Conservation (phyloP, 2,797 vertebrate genomes). For the Lates japonicus region DNA sequence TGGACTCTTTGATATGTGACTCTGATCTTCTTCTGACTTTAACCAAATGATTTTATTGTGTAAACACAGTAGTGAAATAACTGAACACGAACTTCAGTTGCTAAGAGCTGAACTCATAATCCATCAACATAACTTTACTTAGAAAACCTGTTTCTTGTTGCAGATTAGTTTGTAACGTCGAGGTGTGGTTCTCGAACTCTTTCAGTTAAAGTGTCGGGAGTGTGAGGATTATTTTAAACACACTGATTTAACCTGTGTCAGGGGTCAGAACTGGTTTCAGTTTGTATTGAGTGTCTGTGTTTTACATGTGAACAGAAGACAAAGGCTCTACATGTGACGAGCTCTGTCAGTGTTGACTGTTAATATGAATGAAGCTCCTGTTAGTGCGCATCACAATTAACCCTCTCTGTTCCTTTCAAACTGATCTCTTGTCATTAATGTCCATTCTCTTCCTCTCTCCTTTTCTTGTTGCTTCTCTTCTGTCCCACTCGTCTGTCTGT, state of each 20-base stretch:
- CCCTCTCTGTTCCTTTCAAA: constrained; percentile 24
- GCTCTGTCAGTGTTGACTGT: constrained; percentile 15
- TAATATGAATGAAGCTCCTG: constrained; percentile 43
- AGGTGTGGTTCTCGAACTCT: too few relatives aligned
- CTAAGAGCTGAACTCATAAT: too few relatives aligned
- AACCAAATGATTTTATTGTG: too few relatives aligned
- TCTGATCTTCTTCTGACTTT: too few relatives aligned
- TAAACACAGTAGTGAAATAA: too few relatives aligned
- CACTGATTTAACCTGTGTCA: background rate
- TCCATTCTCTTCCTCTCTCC: constrained; percentile 12
- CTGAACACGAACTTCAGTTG: too few relatives aligned
- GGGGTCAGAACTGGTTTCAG: background rate
- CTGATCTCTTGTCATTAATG: constrained; percentile 31
- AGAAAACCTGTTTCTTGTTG: too few relatives aligned
- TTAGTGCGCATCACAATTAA: constrained; percentile 41
- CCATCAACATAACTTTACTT: too few relatives aligned
- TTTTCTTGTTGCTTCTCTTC: constrained; percentile 7
- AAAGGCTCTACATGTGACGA: constrained; percentile 17
- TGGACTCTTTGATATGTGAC: too few relatives aligned
- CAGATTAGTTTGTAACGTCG: too few relatives aligned
- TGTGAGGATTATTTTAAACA: background rate
- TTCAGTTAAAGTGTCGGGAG: too few relatives aligned
- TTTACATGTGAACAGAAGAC: constrained; percentile 39
- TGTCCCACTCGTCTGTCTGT: background rate
- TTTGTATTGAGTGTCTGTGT: background rate